Percentiles rank a stretch among this genome's conserved stretches.
Evolutionary conservation across 2,113 vertebrate genomes (phyloP).

Genomic region (Pica pica): DNA sequence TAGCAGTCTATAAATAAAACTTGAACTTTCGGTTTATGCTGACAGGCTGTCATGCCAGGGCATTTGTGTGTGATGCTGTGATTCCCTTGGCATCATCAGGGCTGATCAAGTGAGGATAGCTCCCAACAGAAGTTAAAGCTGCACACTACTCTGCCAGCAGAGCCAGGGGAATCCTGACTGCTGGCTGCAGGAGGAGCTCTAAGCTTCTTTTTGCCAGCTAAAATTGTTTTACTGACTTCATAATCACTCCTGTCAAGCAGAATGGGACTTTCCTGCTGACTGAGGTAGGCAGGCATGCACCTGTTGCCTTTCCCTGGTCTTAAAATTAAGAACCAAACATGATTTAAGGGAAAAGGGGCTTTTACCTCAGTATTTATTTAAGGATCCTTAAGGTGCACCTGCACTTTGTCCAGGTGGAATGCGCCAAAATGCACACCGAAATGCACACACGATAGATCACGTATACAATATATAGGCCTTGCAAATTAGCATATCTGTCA

Average conservation of each 20-base stretch:
- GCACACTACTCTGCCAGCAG: not conserved
- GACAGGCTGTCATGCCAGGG: not conserved
- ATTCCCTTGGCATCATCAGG: not conserved
- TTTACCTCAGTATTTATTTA: too few species aligned
- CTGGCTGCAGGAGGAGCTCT: not conserved
- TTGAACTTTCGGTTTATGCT: not conserved
- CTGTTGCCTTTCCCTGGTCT: too few species aligned
- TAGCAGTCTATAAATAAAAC: not conserved
- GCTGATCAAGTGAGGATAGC: not conserved
- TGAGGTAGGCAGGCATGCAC: not conserved
- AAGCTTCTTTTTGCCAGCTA: not conserved
- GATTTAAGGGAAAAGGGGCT: too few species aligned
- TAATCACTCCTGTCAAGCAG: not conserved
- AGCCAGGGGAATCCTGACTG: not conserved
- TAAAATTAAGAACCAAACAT: too few species aligned
- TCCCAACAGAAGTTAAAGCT: not conserved
- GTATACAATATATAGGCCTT: too few species aligned
- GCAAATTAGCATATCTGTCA: too few species aligned
- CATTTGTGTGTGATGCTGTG: not conserved
- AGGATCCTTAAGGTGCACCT: too few species aligned
- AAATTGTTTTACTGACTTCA: not conserved
- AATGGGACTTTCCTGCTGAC: not conserved
- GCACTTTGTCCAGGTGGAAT: too few species aligned
- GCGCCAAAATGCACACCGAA: too few species aligned
- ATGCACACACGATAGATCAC: too few species aligned